phyloP scores from a whole-genome alignment of 53 echinoderm and acorn worm genomes.

The Mesocentrotus franciscanus region DNA sequence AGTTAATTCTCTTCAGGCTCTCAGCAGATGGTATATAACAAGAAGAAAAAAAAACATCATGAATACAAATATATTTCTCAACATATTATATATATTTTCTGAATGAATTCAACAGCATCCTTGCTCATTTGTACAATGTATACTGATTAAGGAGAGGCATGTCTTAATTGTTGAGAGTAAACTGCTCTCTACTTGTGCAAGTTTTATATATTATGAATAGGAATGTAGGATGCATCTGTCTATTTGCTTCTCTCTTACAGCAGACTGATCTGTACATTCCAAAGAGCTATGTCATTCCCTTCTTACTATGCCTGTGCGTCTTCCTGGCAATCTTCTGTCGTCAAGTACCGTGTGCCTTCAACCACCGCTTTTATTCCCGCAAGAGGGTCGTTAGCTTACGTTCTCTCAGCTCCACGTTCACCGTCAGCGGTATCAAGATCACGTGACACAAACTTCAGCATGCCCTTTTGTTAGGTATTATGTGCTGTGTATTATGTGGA shows the following conservation, averaged over 20 bases:
- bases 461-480: neutral
- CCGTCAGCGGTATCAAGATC: conserved; percentile 91
- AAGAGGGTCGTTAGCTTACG: conserved; percentile 93
- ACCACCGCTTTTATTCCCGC: conserved; percentile 79
- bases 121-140: neutral
- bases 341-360: conserved; percentile 82
- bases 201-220: too few relatives aligned
- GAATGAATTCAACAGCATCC: neutral
- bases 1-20: too few relatives aligned
- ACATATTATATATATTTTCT: neutral
- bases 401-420: conserved; percentile 96
- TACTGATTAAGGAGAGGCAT: neutral
- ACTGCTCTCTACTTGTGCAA: too few relatives aligned
- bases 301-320: conserved; percentile 77
- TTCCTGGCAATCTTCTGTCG: conserved; percentile 80
- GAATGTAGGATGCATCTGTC: neutral
- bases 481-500: neutral
- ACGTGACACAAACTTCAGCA: conserved; percentile 71
- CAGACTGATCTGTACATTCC: conserved; percentile 84
- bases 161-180: neutral
- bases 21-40: too few relatives aligned
- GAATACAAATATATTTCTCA: too few relatives aligned
- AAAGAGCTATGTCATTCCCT: conserved; percentile 80
- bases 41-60: too few relatives aligned
- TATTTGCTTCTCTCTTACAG: conserved; percentile 55